These are phyloP conservation scores for Cyanocitta stelleri DNA, from an alignment of 2,113 vertebrate species.

Conservation along the genomic window DNA sequence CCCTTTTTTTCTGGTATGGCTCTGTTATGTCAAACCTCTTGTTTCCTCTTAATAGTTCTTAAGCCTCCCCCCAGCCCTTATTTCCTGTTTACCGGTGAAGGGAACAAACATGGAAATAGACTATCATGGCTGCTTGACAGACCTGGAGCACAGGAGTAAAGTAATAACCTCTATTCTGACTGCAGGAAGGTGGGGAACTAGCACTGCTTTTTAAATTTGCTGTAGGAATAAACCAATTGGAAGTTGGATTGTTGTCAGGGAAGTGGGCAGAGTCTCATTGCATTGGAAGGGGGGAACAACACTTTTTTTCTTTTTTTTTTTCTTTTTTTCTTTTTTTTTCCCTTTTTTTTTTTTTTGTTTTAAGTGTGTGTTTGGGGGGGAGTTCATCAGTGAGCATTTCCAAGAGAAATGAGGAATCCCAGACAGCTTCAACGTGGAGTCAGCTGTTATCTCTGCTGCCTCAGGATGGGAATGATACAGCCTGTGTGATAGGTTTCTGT, in stretches of 20 bases:
- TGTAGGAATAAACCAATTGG: neutral
- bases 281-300: neutral
- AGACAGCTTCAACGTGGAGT: neutral
- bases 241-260: neutral
- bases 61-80: neutral
- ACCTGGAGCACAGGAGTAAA: neutral
- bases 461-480: neutral
- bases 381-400: slow-evolving; percentile 3
- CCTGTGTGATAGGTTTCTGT: neutral
- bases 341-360: neutral
- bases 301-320: neutral
- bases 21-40: neutral
- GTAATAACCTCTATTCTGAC: neutral
- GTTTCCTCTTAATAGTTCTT: neutral
- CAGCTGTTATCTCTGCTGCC: neutral
- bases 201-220: neutral
- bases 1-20: neutral
- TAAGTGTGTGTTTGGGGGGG: neutral
- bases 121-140: neutral
- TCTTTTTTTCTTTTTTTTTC: neutral
- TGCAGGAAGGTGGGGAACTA: neutral
- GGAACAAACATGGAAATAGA: neutral
- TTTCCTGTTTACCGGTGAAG: neutral
- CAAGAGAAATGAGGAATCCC: slow-evolving; percentile 43
- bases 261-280: neutral